Evolutionary conservation across 30 jellyfish, hydroid and myxozoan species (phyloP), one percentile per base, ranked within the genome.

Genomic region (Rhopilema esculentum): DNA sequence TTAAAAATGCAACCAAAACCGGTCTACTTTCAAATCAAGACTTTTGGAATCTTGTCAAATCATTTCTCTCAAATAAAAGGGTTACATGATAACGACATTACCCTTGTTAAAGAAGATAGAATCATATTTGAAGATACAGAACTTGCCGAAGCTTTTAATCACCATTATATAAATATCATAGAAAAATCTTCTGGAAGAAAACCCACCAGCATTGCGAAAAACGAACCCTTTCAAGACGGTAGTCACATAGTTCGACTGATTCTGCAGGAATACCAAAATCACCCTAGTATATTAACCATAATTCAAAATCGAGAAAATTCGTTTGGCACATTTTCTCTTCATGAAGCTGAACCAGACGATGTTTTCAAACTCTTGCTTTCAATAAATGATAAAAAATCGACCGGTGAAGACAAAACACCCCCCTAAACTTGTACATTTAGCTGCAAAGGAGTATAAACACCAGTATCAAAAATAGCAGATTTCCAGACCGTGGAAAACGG

Each of bases 361-460:
- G 71, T 72, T 72, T 15, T 32, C 26, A 49, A 65, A 1, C 63
- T 72, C 1, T 62, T 73, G 4, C 20, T 12, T 7, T 57, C 80
- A 15, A 72, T 73, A 48, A 69, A 52, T 63, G 74, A 48, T 48
- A 72, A 25, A 31, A 61, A 64, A 71, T 71, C 89, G 63, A 75
- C 85, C 67, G 85, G 92, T 26, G 86, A 40, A 69, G 86, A 68
- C 24, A 65, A 81, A 63, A 27, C 1, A 40, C 57, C 85, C 92
- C 79, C 68, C 87, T 33, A 83, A 83, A 83, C 92, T 69, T 26
- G 87, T 50, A 17, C 81, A 16, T 16, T n/a, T 83, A 57, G 92
- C 85, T 63, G 73, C 79, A n/a, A 69, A 28, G 23, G 81, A 69
- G 66, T 83, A n/a, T 1, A 23, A 32, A 16, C 16, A 23, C 92